Conservation (phyloP, 1,140 invertebrate genomes). For the Artemia franciscana region DNA sequence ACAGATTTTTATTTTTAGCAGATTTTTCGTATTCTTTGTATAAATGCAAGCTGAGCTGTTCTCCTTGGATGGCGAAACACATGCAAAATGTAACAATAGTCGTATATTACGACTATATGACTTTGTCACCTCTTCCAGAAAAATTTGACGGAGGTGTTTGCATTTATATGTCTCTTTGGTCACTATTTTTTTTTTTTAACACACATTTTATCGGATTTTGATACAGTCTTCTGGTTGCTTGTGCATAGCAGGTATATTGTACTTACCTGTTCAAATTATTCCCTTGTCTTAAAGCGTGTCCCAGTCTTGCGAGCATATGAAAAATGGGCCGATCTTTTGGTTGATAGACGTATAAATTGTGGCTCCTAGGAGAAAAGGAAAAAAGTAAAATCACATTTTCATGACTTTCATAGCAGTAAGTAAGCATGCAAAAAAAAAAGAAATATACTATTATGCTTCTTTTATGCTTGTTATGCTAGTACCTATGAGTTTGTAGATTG, state of each 20-base stretch:
- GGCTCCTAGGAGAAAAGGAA: neutral
- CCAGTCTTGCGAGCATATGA: neutral
- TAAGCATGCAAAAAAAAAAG: neutral
- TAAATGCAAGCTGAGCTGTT: too few species aligned
- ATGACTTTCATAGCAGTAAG: neutral
- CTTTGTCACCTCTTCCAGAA: neutral
- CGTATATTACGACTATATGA: neutral
- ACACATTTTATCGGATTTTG: neutral
- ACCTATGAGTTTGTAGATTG: neutral
- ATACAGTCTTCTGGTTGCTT: neutral
- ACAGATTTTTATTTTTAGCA: too few species aligned
- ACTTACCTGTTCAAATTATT: neutral
- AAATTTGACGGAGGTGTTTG: neutral
- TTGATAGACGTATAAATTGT: neutral
- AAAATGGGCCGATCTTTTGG: neutral
- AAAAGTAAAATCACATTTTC: neutral
- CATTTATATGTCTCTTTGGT: neutral
- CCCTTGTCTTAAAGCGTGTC: neutral
- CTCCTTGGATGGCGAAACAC: too few species aligned
- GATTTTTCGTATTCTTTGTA: too few species aligned
- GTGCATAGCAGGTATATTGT: neutral
- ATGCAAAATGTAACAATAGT: neutral
- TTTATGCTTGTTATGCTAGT: neutral
- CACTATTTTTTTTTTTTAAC: neutral
- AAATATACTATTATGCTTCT: neutral